phyloP scores from a whole-genome alignment of 92 coral and sea anemone genomes.

The Epizoanthus illoricatus region DNA sequence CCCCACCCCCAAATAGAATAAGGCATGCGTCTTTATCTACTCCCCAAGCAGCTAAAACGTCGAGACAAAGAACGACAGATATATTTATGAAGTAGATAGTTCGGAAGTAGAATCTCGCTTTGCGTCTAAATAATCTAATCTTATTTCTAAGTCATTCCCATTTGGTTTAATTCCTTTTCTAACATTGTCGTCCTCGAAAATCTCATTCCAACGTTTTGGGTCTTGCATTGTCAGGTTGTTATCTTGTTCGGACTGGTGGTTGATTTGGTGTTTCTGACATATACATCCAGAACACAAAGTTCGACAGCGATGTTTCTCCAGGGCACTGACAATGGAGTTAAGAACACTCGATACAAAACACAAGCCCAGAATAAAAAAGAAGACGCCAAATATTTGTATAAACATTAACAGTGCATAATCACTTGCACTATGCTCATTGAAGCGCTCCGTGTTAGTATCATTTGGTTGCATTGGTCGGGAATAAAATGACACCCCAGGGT shows the following conservation, averaged over 20 bases:
- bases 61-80: too few species aligned
- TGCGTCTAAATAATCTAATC: background rate
- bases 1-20: too few species aligned
- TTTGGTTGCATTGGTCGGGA: background rate
- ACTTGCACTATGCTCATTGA: background rate
- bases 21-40: too few species aligned
- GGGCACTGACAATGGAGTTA: constrained; percentile 31
- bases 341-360: constrained; percentile 47
- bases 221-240: background rate
- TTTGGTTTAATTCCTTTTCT: background rate
- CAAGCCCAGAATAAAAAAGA: constrained; percentile 9
- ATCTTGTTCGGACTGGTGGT: background rate
- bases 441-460: background rate
- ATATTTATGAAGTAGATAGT: too few species aligned
- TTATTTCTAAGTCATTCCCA: background rate
- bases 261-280: background rate
- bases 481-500: background rate
- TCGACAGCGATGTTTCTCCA: constrained; percentile 26
- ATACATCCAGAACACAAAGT: constrained; percentile 40
- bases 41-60: too few species aligned
- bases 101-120: too few species aligned
- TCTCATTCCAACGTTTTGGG: background rate
- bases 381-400: too few species aligned
- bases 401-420: background rate
- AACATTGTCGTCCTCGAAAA: background rate